Conservation (phyloP, 2,113 vertebrate species). For the Agapornis roseicollis region DNA sequence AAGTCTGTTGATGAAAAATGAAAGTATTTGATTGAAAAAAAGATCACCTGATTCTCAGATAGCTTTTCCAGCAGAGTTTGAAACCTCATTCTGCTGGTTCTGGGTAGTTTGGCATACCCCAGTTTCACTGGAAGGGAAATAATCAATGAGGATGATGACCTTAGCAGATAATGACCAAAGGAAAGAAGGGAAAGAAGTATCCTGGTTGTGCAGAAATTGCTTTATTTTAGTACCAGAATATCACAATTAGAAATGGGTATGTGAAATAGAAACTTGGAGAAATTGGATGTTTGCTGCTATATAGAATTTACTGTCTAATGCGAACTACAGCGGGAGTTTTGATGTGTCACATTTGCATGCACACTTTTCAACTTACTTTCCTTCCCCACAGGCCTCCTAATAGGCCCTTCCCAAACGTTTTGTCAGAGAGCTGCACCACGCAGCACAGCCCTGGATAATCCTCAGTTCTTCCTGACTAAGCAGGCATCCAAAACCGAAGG, state of each 20-base stretch:
- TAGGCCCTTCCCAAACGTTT: neutral
- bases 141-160: neutral
- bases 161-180: neutral
- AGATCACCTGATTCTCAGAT: neutral
- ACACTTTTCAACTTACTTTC: neutral
- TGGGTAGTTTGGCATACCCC: neutral
- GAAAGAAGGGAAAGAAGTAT: neutral
- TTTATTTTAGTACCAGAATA: neutral
- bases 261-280: neutral
- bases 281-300: neutral
- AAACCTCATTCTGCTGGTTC: neutral
- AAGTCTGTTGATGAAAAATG: neutral
- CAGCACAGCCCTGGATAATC: neutral
- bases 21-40: neutral
- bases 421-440: neutral
- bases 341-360: neutral
- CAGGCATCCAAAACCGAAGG: neutral
- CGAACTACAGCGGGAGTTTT: neutral
- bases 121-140: neutral
- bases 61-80: neutral
- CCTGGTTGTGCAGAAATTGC: neutral
- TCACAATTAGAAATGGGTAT: neutral
- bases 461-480: neutral
- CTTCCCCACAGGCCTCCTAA: neutral
- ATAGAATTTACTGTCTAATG: neutral